phyloP scores from a whole-genome alignment of 1,140 invertebrate species.

The Caenorhabditis briggsae region DNA sequence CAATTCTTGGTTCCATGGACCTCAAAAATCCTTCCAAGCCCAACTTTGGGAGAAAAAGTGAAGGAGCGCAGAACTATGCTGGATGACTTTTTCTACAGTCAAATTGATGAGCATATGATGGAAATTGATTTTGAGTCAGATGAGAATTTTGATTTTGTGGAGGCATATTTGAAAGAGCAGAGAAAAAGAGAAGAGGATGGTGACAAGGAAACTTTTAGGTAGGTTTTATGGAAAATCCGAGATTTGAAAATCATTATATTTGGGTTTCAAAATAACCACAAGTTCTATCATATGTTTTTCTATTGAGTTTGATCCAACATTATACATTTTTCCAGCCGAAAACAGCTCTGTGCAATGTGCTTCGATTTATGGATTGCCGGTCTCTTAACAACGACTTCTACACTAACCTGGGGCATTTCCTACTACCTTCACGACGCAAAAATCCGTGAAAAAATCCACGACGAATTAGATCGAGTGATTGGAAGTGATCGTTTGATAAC shows the following conservation, averaged over 20 bases:
- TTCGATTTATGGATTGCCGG: slow-evolving; percentile 43
- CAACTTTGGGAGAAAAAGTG: slow-evolving; percentile 2
- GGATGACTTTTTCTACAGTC: slow-evolving; percentile 3
- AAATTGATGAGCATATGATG: background rate
- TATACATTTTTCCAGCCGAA: background rate
- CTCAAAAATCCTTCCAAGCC: background rate
- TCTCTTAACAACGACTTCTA: slow-evolving; percentile 9
- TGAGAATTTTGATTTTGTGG: slow-evolving; percentile 2
- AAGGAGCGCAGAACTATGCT: background rate
- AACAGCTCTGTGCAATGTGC: slow-evolving; percentile 9
- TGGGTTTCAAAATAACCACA: too few species aligned
- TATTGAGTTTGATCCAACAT: too few species aligned
- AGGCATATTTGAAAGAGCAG: slow-evolving; percentile 7
- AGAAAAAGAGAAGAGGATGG: slow-evolving; percentile 2
- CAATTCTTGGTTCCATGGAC: slow-evolving; percentile 26
- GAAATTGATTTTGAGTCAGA: slow-evolving; percentile 2
- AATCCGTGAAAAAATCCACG: slow-evolving; percentile 59
- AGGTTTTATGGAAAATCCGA: too few species aligned
- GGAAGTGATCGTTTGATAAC: slow-evolving; percentile 4
- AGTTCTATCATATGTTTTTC: too few species aligned
- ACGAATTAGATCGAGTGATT: slow-evolving; percentile 32
- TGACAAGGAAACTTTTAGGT: slow-evolving; percentile 1
- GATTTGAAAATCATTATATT: too few species aligned
- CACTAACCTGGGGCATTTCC: slow-evolving; percentile 6
- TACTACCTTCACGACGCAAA: slow-evolving; percentile 78